Percentiles rank a stretch among this genome's conserved stretches.
phyloP scores from a whole-genome alignment of 2,797 vertebrate species.

The Gymnocypris eckloni region DNA sequence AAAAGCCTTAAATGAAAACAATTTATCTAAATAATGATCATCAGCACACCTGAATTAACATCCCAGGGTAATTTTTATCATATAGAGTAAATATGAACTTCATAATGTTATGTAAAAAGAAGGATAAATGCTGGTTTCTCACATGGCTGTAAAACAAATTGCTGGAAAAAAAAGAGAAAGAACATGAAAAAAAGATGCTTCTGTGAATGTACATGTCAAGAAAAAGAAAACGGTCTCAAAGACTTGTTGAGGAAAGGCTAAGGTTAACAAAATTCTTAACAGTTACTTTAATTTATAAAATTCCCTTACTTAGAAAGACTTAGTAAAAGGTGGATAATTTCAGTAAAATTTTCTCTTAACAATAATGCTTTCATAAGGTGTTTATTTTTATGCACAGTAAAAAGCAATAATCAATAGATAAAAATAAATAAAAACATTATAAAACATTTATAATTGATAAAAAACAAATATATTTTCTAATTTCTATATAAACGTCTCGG shows the following conservation, averaged over 20 bases:
- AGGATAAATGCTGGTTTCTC: background rate
- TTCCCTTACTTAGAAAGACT: no score
- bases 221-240: background rate
- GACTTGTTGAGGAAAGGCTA: background rate
- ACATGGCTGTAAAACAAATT: background rate
- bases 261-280: no score
- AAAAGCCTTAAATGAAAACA: background rate
- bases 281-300: no score
- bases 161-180: background rate
- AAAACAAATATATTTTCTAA: no score
- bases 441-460: no score
- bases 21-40: conserved; percentile 18
- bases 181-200: background rate
- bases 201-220: background rate
- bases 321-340: no score
- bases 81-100: background rate
- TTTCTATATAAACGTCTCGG: no score
- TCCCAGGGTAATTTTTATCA: background rate
- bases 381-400: no score
- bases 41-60: conserved; percentile 23
- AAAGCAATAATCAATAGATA: no score
- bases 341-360: no score
- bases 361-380: background rate
- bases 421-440: no score
- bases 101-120: background rate